Evolutionary conservation across 1,140 invertebrate species (phyloP), one percentile per base, ranked within the genome.

Genomic region (Drosophila quadrilineata): DNA sequence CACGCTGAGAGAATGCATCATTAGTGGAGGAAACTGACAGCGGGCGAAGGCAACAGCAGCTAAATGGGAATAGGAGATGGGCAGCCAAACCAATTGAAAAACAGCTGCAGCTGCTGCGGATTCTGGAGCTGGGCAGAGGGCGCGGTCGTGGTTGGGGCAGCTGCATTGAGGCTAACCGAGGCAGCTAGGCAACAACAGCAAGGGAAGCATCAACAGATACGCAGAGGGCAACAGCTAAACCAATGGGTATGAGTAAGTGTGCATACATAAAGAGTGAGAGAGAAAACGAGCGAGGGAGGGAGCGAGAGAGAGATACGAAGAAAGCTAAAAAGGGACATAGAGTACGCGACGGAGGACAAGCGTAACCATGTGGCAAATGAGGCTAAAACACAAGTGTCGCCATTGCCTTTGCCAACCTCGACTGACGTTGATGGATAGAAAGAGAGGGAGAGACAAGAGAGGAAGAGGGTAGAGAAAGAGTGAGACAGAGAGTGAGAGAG

Each of bases 301-400:
- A 10, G 1, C 26, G 50, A 10, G 8, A 17, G 29, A 31, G 28
- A 21, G 26, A 2, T 5, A 29, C 2, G 24, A 9, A 36, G 8
- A n/a, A 17, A 29, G 29, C 59, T 54, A 21, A 28, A 26, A 41
- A 10, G 19, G 19, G 12, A 22, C 19, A 17, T 31, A 35, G n/a
- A n/a, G n/a, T n/a, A 48, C 45, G 45, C 36, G 36, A 38, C 14
- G 45, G 46, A 50, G 54, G 14, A 21, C 63, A 56, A 68, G 53
- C 40, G 74, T 80, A 63, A 71, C 75, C 75, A 75, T 80, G 70
- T 75, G 71, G 75, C 75, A 80, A 80, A 75, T 75, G 71, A 64
- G 76, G 71, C 71, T 59, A 71, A 67, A 75, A 63, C 71, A 75
- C 60, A 75, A 80, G 71, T 71, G 71, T 82, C 53, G 43, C 57